These are phyloP conservation scores for Triplophysa dalaica DNA, from an alignment of 2,113 vertebrate genomes.

Conservation along the genomic window DNA sequence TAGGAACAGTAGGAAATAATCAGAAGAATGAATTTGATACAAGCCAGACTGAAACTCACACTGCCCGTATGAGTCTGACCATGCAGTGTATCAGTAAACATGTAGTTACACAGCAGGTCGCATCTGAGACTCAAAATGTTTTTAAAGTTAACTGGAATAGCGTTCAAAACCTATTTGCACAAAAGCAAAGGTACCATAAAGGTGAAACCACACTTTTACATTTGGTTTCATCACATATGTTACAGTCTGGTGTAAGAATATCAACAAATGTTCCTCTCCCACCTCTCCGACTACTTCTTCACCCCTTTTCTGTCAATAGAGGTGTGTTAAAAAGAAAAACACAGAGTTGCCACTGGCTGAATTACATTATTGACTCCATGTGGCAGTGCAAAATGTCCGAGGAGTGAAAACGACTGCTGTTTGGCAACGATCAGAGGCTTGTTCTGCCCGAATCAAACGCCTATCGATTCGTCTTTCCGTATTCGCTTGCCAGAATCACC, in stretches of 20 bases:
- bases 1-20: too few species aligned
- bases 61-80: too few species aligned
- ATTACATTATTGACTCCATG: constrained; percentile 56
- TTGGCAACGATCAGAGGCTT: constrained; percentile 46
- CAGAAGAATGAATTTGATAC: too few species aligned
- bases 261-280: constrained; percentile 5
- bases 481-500: constrained; percentile 22
- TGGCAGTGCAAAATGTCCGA: constrained; percentile 51
- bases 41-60: too few species aligned
- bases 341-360: constrained; percentile 44
- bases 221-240: constrained; percentile 1
- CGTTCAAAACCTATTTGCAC: constrained; percentile 9
- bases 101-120: background rate
- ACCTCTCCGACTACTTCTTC: constrained; percentile 1
- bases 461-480: constrained; percentile 45
- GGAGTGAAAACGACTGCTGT: constrained; percentile 40
- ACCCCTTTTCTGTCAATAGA: constrained; percentile 34
- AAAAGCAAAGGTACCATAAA: background rate
- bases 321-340: constrained; percentile 34
- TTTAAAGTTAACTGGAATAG: background rate
- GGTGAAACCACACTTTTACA: background rate
- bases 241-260: background rate
- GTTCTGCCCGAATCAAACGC: constrained; percentile 48
- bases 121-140: background rate
- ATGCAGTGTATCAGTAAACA: too few species aligned